Conservation (phyloP, 2,888 invertebrate genomes). For the Dolichopus griseipennis region DNA sequence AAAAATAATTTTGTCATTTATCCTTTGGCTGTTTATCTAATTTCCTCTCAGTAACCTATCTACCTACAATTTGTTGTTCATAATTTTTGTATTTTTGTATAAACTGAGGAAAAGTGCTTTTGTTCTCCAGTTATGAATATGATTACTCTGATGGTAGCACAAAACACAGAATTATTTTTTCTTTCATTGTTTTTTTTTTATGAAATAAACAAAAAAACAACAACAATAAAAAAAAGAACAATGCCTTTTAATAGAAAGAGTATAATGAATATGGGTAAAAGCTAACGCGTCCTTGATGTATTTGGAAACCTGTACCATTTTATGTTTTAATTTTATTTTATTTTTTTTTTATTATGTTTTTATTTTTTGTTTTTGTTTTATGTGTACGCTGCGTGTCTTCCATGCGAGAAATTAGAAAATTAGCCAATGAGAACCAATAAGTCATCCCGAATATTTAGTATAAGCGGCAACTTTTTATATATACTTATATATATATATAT, state of each 20-base stretch:
- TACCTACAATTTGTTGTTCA: background rate
- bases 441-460: background rate
- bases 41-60: constrained; percentile 6
- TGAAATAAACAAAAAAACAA: no score
- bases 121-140: constrained; percentile 6
- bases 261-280: no score
- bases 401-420: constrained; percentile 4
- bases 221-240: no score
- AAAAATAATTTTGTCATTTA: constrained; percentile 6
- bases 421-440: constrained; percentile 4
- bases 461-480: no score
- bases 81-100: background rate
- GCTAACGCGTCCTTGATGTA: background rate
- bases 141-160: background rate
- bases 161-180: background rate
- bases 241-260: no score
- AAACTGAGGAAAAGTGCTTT: background rate
- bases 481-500: background rate
- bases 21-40: constrained; percentile 6
- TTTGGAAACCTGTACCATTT: background rate
- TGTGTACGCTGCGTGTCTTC: background rate
- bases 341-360: background rate
- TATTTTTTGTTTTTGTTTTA: background rate
- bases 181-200: background rate
- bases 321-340: background rate